Conservation (phyloP, 2,113 vertebrate genomes). For the Prionailurus bengalensis region DNA sequence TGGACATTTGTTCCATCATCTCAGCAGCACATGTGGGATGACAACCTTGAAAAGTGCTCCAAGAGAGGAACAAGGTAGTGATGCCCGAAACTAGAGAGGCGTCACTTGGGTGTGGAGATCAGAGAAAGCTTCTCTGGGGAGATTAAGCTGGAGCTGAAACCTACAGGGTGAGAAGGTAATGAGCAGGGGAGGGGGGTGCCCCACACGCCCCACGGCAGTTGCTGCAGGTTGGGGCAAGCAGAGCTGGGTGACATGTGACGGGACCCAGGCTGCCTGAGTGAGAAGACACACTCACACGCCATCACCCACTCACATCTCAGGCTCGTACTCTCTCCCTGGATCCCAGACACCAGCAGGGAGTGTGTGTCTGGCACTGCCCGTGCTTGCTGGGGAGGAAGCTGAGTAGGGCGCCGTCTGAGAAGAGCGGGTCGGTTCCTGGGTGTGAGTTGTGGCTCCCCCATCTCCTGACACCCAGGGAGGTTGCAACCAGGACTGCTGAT, state of each 20-base stretch:
- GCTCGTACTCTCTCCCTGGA: accelerated
- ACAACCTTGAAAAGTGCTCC: neutral
- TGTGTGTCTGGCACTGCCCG: neutral
- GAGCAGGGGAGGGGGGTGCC: neutral
- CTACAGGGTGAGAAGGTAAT: neutral
- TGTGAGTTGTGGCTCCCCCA: neutral
- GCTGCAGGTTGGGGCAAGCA: neutral
- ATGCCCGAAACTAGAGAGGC: neutral
- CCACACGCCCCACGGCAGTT: neutral
- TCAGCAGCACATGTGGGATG: neutral
- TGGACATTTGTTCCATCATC: neutral
- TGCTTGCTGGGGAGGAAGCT: neutral
- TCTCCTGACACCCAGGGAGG: conserved; percentile 44
- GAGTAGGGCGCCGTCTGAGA: neutral
- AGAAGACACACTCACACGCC: neutral
- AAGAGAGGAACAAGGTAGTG: neutral
- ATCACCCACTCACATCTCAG: neutral
- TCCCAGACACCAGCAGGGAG: neutral
- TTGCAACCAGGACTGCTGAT: neutral
- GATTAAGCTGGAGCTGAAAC: accelerated
- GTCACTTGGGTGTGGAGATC: too few relatives aligned
- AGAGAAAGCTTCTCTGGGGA: neutral
- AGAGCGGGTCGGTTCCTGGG: neutral
- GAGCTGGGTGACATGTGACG: neutral
- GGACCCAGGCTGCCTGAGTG: accelerated